These are phyloP conservation scores for Alces alces DNA, from an alignment of 2,113 vertebrate species.

Conservation along the genomic window DNA sequence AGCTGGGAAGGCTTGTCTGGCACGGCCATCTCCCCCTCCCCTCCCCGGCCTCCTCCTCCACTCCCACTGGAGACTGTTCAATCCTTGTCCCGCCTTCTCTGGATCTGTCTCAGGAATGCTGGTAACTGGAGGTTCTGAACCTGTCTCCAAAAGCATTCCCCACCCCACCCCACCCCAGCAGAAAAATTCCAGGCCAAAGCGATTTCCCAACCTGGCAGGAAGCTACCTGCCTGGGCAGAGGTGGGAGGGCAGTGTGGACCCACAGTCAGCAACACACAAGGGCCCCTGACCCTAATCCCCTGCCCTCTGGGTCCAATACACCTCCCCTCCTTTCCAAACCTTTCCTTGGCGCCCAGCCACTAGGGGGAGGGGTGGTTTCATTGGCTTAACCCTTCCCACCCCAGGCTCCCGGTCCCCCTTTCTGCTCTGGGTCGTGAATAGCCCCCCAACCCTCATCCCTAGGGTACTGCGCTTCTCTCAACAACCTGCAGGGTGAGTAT, in stretches of 20 bases:
- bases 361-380: background rate
- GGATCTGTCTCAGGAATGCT: background rate
- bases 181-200: background rate
- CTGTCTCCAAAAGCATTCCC: background rate
- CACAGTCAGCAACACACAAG: rapidly evolving
- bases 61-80: background rate
- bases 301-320: background rate
- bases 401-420: background rate
- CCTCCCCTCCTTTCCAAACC: background rate
- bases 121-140: background rate
- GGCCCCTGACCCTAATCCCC: background rate
- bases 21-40: background rate
- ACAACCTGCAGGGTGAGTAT: background rate
- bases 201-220: conserved; percentile 7
- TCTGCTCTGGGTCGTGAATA: background rate
- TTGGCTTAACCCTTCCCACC: background rate
- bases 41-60: background rate
- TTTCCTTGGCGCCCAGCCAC: background rate
- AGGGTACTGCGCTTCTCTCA: rapidly evolving
- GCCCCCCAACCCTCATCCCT: background rate
- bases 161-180: background rate
- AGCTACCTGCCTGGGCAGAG: background rate
- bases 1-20: background rate
- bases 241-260: background rate
- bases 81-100: background rate